Conservation (phyloP, 2,797 vertebrate species). For the Sebastes glaucus region DNA sequence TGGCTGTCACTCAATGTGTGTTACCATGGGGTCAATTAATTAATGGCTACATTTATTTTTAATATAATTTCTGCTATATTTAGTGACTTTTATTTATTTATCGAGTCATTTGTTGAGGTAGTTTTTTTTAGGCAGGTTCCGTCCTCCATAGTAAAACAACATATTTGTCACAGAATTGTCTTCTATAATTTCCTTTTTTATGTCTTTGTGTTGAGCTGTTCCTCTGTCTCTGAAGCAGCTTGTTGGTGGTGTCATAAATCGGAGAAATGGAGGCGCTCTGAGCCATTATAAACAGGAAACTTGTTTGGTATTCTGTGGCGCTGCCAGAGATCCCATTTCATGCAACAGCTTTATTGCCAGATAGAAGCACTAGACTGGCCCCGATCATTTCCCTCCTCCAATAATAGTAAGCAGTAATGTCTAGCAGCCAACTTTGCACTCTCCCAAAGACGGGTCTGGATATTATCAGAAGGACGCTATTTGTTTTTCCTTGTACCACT, state of each 20-base stretch:
- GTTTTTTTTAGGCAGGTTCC: too few species aligned
- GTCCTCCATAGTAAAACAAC: too few species aligned
- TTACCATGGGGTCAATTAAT: too few species aligned
- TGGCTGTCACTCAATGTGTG: too few species aligned
- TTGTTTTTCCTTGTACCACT: conserved; percentile 15
- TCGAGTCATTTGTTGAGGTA: too few species aligned
- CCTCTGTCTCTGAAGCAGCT: neutral
- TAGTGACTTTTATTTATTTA: too few species aligned
- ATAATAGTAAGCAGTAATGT: conserved; percentile 6
- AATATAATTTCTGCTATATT: too few species aligned
- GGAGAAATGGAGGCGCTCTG: neutral
- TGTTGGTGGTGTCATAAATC: neutral
- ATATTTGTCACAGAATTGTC: too few species aligned
- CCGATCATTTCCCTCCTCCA: neutral
- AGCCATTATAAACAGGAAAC: neutral
- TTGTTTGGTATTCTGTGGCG: neutral
- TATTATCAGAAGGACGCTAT: conserved; percentile 6
- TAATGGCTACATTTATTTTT: too few species aligned
- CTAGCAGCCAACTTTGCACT: conserved; percentile 8
- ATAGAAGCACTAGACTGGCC: conserved; percentile 5
- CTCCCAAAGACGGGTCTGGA: neutral
- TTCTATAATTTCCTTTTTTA: neutral
- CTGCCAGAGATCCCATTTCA: conserved; percentile 31
- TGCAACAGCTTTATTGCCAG: conserved; percentile 22
- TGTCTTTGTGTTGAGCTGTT: neutral